phyloP scores from a whole-genome alignment of 2,888 invertebrate species.

The Chelonus formosanus region DNA sequence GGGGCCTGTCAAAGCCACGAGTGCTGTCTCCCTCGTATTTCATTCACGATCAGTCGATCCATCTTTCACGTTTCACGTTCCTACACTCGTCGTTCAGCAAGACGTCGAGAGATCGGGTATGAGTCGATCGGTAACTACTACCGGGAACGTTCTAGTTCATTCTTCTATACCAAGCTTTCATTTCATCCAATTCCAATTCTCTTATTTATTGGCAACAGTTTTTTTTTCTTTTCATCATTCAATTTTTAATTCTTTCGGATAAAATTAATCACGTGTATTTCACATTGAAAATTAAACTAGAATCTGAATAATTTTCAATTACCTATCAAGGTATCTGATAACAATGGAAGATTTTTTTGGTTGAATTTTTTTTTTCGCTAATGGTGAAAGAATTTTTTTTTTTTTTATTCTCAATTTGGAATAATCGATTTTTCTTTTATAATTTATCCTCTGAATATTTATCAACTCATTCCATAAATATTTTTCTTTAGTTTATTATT shows the following conservation, averaged over 20 bases:
- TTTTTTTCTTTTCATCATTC: too few species aligned
- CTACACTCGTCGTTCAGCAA: conserved; percentile 53
- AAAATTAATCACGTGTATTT: too few species aligned
- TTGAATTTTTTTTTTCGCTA: too few species aligned
- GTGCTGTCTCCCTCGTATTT: conserved; percentile 51
- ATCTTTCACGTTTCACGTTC: conserved; percentile 57
- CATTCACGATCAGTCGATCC: conserved; percentile 49
- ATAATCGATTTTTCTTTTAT: conserved; percentile 1
- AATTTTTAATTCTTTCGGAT: too few species aligned
- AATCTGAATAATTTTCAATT: too few species aligned
- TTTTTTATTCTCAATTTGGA: conserved; percentile 9
- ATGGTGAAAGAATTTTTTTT: background rate
- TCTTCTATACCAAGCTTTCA: conserved; percentile 31
- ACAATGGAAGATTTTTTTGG: too few species aligned
- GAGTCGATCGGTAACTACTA: conserved; percentile 56
- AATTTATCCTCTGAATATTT: conserved; percentile 20
- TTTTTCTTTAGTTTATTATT: conserved; percentile 5
- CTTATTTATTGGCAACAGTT: too few species aligned
- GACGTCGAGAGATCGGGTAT: conserved; percentile 58
- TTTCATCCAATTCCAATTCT: conserved; percentile 14
- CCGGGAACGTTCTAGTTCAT: conserved; percentile 51
- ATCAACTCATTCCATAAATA: conserved; percentile 19
- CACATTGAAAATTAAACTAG: too few species aligned
- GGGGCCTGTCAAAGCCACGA: conserved; percentile 50
- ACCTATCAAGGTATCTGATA: too few species aligned